Percentiles rank a stretch among this genome's conserved stretches.
phyloP scores from a whole-genome alignment of 1,140 invertebrate genomes.

The Oedothorax gibbosus region DNA sequence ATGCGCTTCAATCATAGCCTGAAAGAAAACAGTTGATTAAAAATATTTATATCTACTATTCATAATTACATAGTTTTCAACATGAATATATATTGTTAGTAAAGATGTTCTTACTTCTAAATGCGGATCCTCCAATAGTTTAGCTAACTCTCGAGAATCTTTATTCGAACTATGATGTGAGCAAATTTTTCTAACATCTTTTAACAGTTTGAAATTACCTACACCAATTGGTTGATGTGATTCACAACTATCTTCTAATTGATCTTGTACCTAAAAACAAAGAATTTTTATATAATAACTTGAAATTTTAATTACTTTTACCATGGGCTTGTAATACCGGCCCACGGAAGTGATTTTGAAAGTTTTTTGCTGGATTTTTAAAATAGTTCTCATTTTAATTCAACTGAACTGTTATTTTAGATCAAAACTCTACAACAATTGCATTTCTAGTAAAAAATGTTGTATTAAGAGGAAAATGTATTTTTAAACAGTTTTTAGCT shows the following conservation, averaged over 20 bases:
- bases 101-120: conserved; percentile 66
- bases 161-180: conserved; percentile 66
- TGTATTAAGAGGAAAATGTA: no score
- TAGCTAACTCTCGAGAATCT: conserved; percentile 71
- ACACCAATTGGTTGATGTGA: conserved; percentile 68
- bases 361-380: no score
- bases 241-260: conserved; percentile 69
- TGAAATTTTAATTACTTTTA: no score
- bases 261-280: conserved; percentile 71
- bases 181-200: conserved; percentile 67
- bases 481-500: no score
- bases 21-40: conserved; percentile 47
- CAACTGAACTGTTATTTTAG: no score
- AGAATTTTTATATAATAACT: no score
- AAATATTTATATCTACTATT: background rate
- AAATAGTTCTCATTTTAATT: no score
- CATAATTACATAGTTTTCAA: background rate
- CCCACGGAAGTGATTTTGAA: no score
- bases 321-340: no score
- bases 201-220: conserved; percentile 67
- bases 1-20: conserved; percentile 78
- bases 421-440: no score
- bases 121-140: conserved; percentile 70
- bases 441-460: no score
- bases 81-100: background rate